Evolutionary conservation across 2,888 invertebrate genomes (phyloP).

Genomic region (Conistra vaccinii): DNA sequence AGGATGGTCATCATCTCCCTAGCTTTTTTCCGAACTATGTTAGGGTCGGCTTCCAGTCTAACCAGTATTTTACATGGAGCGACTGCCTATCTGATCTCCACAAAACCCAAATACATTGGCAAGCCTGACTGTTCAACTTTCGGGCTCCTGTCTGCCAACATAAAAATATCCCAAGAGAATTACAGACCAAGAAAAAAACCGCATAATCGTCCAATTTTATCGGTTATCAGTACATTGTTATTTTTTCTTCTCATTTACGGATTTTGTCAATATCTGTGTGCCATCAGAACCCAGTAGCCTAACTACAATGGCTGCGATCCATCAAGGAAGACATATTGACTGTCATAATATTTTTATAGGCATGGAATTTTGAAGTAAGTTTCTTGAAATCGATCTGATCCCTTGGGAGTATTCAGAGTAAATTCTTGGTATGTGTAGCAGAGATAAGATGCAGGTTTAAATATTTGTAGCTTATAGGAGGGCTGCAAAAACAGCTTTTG

Average conservation of each 20-base stretch:
- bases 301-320: slow-evolving; percentile 40
- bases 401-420: slow-evolving; percentile 22
- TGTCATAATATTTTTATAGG: slow-evolving; percentile 77
- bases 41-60: not conserved
- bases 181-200: not conserved
- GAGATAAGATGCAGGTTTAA: not conserved
- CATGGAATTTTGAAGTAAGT: not conserved
- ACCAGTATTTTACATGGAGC: not conserved
- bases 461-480: no score
- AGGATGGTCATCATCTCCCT: not conserved
- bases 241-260: slow-evolving; percentile 34
- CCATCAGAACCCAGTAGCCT: slow-evolving; percentile 41
- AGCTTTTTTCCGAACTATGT: not conserved
- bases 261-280: slow-evolving; percentile 31
- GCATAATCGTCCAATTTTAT: slow-evolving; percentile 1
- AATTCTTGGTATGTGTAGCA: not conserved
- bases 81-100: not conserved
- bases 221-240: slow-evolving; percentile 33
- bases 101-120: not conserved
- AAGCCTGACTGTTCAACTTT: no score
- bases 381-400: slow-evolving; percentile 22
- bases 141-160: not conserved
- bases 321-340: slow-evolving; percentile 68
- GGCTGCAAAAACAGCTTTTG: not conserved
- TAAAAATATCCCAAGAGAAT: not conserved